A percentile compares a stretch with the other conserved stretches of the same genome.
These are phyloP conservation scores for Ceraclea dissimilis DNA, from an alignment of 2,888 invertebrate species.

Conservation along the genomic window DNA sequence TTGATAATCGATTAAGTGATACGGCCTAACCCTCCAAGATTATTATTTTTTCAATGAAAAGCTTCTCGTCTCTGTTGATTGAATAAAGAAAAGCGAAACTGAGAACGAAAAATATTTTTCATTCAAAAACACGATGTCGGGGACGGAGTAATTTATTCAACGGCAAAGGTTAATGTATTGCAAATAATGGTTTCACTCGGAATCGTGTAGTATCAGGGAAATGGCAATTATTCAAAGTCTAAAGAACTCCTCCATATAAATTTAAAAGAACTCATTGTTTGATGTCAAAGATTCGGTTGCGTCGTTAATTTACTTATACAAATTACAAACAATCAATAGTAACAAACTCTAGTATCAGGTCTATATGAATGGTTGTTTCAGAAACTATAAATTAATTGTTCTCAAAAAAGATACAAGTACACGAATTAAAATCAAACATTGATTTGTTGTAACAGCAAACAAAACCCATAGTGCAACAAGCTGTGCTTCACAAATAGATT, in stretches of 20 bases:
- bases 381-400: too few relatives aligned
- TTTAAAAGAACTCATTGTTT: slow-evolving; percentile 7
- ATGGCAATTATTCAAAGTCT: slow-evolving; percentile 14
- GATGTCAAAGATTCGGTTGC: neutral
- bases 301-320: neutral
- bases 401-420: too few relatives aligned
- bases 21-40: too few relatives aligned
- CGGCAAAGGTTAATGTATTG: slow-evolving; percentile 13
- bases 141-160: slow-evolving; percentile 13
- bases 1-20: too few relatives aligned
- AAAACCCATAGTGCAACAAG: too few relatives aligned
- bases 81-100: neutral
- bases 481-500: too few relatives aligned
- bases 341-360: too few relatives aligned
- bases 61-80: neutral
- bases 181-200: slow-evolving; percentile 11
- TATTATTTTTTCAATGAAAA: too few relatives aligned
- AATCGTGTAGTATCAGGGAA: slow-evolving; percentile 10
- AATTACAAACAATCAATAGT: neutral
- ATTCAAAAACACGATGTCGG: neutral
- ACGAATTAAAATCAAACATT: too few relatives aligned
- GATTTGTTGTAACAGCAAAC: too few relatives aligned
- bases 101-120: neutral
- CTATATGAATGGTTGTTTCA: too few relatives aligned
- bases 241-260: slow-evolving; percentile 4